Base-by-base conservation (phyloP, 2,113 vertebrate genomes). In the Zapornia atra region DNA sequence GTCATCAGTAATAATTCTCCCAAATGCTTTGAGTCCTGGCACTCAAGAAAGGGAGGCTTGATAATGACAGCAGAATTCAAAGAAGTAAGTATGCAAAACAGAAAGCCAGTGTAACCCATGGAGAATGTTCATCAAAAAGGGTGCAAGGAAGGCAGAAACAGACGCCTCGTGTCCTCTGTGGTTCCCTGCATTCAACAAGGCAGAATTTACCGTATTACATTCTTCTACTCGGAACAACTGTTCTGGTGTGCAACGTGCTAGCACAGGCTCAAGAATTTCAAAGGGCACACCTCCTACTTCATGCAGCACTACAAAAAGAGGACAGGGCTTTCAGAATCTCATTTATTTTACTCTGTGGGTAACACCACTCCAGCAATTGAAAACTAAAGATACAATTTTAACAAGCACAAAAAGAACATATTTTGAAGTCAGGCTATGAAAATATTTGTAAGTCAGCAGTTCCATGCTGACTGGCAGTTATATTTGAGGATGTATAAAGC, bases 211-310 rank as follows among this genome's bases (percentile, higher is more conserved):
- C 96, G 98, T 98, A 94, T 99, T 99, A 96, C 31, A 98, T 83
- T 99, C 98, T 96, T 99, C 99, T 90, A 99, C 98, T 81, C 95
- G 98, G 28, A 98, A 97, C 90, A 99, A 98, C 92, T 99, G 99
- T 70, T 99, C 97, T 28, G 99, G 97, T 26, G 98, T 99, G 92
- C 99, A 99, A 76, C 97, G 97, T 88, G 98, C 97, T 97, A 99
- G 93, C 79, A 99, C 99, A 11, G 99, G 99, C 94, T 99, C 98
- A 38, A 99, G 97, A 94, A 99, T 98, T 90, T 99, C 98, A 98
- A 99, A 99, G 2, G 99, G 98, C 69, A 99, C 98, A n/a, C 98
- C 98, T 33, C 98, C 98, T 60, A 99, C 98, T 96, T 99, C 98
- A 96, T 98, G 98, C 13, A 99, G 98, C 24, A 97, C 99, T 99